Evolutionary conservation across 2,888 invertebrate species (phyloP).

Genomic region (Celastrina argiolus): DNA sequence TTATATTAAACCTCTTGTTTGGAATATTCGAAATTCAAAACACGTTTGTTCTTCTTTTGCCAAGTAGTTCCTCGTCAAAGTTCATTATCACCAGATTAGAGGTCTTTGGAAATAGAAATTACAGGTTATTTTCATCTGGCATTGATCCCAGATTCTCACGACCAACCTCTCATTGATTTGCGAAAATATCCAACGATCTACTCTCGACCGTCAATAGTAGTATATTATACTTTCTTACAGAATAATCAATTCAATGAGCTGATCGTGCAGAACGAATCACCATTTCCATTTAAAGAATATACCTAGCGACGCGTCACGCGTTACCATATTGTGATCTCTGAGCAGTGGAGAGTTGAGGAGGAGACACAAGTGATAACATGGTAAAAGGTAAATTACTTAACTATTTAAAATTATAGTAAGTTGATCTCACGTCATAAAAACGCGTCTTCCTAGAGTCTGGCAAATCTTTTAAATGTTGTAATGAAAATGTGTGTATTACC

Average conservation of each 20-base stretch:
- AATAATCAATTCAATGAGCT: conserved; percentile 6
- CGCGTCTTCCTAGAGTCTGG: too few species aligned
- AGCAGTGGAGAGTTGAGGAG: conserved; percentile 24
- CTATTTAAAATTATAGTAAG: too few species aligned
- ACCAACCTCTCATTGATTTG: background rate
- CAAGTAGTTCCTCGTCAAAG: background rate
- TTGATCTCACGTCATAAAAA: too few species aligned
- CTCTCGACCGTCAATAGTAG: background rate
- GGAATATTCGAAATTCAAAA: background rate
- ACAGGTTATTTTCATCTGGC: conserved; percentile 3
- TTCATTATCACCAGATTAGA: conserved; percentile 13
- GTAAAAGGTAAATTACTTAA: too few species aligned
- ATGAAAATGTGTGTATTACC: too few species aligned
- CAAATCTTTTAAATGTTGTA: too few species aligned
- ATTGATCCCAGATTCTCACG: conserved; percentile 10
- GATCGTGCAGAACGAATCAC: conserved; percentile 52
- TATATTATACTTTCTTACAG: conserved; percentile 1
- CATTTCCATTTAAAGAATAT: conserved; percentile 40
- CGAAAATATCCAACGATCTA: background rate
- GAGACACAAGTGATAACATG: conserved; percentile 28
- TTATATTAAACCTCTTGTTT: background rate
- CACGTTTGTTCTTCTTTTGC: too few species aligned
- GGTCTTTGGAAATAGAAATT: conserved; percentile 13
- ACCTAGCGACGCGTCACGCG: conserved; percentile 43
- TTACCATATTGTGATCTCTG: conserved; percentile 32